Conservation (phyloP, 53 echinoderm and acorn worm species). For the Patiria pectinifera region DNA sequence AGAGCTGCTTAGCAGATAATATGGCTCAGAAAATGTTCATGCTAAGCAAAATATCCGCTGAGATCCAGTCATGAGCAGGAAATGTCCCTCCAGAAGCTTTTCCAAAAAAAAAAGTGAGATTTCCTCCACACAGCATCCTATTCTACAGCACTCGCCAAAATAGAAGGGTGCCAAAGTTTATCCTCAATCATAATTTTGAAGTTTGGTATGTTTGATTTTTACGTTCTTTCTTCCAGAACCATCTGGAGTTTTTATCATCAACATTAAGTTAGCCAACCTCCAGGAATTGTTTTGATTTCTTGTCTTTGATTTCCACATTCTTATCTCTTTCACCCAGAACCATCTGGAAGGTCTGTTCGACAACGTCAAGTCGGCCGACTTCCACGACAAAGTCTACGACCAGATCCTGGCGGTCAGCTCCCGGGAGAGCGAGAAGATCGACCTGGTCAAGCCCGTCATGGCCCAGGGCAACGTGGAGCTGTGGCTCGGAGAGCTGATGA, state of each 20-base stretch:
- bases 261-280: no score
- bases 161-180: neutral
- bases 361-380: slow-evolving; percentile 94
- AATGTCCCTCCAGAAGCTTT: no score
- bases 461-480: slow-evolving; percentile 99
- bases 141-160: neutral
- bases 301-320: neutral
- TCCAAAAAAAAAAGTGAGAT: no score
- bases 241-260: no score
- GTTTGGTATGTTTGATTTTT: no score
- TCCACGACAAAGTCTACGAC: slow-evolving; percentile 99
- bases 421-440: slow-evolving; percentile 95
- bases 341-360: slow-evolving; percentile 98
- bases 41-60: no score
- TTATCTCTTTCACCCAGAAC: slow-evolving; percentile 34
- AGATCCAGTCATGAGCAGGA: no score
- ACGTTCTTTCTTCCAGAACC: no score
- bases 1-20: no score
- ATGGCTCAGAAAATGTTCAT: no score
- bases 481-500: slow-evolving; percentile 91
- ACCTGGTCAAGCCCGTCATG: slow-evolving; percentile 80
- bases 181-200: no score
- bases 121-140: neutral
- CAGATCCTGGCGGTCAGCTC: slow-evolving; percentile 90
- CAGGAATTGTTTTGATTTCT: neutral